phyloP scores from a whole-genome alignment of 2,113 vertebrate genomes.

The Melanocharis versteri region DNA sequence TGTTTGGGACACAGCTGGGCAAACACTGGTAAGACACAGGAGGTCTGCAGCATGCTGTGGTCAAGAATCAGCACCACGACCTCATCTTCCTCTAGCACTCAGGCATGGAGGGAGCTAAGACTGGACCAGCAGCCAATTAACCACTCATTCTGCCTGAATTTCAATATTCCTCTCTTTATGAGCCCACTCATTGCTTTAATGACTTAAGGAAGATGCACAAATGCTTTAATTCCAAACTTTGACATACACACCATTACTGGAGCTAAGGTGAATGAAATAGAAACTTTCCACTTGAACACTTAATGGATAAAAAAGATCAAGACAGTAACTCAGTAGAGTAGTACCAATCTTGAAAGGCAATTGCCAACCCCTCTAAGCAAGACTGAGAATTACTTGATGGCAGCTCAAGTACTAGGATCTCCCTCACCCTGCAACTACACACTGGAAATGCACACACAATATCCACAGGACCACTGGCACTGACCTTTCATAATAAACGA shows the following conservation, averaged over 20 bases:
- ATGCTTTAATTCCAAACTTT: not conserved
- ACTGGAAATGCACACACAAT: not conserved
- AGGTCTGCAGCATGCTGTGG: not conserved
- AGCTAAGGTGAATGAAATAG: not conserved
- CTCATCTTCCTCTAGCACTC: not conserved
- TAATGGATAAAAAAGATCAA: not conserved
- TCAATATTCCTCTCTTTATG: not conserved
- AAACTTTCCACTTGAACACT: not conserved
- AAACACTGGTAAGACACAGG: not conserved
- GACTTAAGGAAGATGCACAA: not conserved
- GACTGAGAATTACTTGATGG: not conserved
- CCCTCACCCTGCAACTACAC: not conserved
- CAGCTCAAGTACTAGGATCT: not conserved
- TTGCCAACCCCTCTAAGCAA: not conserved
- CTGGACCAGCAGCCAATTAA: not conserved
- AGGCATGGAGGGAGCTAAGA: not conserved
- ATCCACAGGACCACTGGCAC: not conserved
- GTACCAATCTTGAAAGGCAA: not conserved
- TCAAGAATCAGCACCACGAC: constrained; percentile 7
- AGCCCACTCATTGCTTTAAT: not conserved
- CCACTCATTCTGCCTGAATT: not conserved
- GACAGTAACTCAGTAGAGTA: not conserved
- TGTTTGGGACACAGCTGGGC: not conserved
- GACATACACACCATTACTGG: not conserved
- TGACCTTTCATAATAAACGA: not conserved